Conservation (phyloP, 37 sponge, comb jelly and placozoan species). For the Aplysina aerophoba region DNA sequence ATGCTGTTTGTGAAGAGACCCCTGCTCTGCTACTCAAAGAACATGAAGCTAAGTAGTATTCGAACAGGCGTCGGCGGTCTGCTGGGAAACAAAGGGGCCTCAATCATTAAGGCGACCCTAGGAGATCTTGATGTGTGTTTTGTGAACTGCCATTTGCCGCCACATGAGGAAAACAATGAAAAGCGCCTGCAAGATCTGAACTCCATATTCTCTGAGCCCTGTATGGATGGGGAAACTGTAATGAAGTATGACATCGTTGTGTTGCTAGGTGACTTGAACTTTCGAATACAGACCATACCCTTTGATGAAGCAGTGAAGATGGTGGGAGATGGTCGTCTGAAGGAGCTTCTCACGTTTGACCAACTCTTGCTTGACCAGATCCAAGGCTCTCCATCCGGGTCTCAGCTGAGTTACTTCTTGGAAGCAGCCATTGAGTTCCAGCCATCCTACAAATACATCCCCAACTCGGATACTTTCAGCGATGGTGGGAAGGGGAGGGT, state of each 20-base stretch:
- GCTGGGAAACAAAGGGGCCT: constrained; percentile 83
- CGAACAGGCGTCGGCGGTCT: constrained; percentile 79
- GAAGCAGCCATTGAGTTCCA: constrained; percentile 66
- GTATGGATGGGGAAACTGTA: not conserved
- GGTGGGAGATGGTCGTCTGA: not conserved
- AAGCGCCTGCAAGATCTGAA: constrained; percentile 58
- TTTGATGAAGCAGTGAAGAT: constrained; percentile 55
- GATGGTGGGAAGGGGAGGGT: constrained; percentile 61
- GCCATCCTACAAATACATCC: constrained; percentile 75
- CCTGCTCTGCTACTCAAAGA: constrained; percentile 71
- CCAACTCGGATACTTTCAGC: constrained; percentile 56
- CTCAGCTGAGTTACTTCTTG: constrained; percentile 51
- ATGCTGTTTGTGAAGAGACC: constrained; percentile 80
- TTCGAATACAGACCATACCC: constrained; percentile 57
- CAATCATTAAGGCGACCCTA: constrained; percentile 57
- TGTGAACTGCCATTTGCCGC: constrained; percentile 77
- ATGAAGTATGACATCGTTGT: constrained; percentile 70
- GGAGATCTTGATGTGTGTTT: constrained; percentile 66
- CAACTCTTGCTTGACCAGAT: constrained; percentile 69
- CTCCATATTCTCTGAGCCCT: constrained; percentile 46
- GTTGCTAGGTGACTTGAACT: constrained; percentile 83
- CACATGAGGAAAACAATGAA: constrained; percentile 67
- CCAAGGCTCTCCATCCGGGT: constrained; percentile 42
- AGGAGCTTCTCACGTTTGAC: constrained; percentile 46
- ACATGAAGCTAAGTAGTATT: constrained; percentile 39